Evolutionary conservation across 2,888 invertebrate genomes (phyloP), one percentile per base, ranked within the genome.

Genomic region (Xiphydria camelus): DNA sequence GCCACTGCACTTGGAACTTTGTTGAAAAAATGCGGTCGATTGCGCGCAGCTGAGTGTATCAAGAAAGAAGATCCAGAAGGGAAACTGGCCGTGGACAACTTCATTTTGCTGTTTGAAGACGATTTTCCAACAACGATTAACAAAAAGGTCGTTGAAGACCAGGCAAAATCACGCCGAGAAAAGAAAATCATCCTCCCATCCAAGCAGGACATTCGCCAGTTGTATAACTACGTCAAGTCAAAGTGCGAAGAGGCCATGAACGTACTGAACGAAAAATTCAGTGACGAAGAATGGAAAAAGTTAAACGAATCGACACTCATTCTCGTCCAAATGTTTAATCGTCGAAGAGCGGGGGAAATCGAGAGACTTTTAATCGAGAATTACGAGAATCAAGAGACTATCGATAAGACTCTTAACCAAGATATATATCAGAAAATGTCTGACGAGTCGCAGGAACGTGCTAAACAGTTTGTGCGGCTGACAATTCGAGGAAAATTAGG

Each of bases 291-390:
- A 10, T 55, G 51, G 53, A 34, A 34, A 44, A 5, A 2, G 3
- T 45, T 51, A 23, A 23, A 20, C 17, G 21, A 55, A 35, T 41
- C 22, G 18, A 43, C 42, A 3, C 37, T 55, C 32, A 43, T 55
- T 10, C 26, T 49, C 6, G 7, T 52, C 3, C 43, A 45, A 41
- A 53, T 57, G 17, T 55, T 57, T 22, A 51, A 57, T 34, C 40
- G 54, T 4, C 45, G 52, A 4, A 20, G 57, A 44, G 43, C 56
- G 1, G 52, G 50, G 6, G 56, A 57, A 38, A 49, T 48, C 10
- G 56, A 54, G 21, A 36, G 54, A 22, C 29, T 57, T 7, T 26
- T 44, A 6, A 15, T 49, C 12, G 31, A 12, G 12, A 33, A 55
- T 32, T 55, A 41, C 23, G 14, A 48, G 17, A 45, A 45, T 15